Evolutionary conservation across 1,140 invertebrate species (phyloP), one percentile per base, ranked within the genome.

Genomic region (Acromyrmex heyeri): DNA sequence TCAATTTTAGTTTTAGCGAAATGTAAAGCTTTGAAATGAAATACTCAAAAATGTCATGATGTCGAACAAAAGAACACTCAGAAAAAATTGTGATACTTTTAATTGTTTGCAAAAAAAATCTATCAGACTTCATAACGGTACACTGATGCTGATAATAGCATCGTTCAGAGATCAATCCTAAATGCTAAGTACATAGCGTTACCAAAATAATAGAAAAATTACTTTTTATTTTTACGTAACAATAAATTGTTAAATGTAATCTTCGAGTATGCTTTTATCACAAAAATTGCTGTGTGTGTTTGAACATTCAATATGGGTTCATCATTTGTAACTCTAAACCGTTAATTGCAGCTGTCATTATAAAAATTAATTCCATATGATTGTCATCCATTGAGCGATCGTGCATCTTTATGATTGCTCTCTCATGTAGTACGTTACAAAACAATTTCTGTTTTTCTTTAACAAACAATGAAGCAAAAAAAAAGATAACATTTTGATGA

Each of bases 21-120:
- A 24, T 81, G 38, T 10, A 81, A 70, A 81, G 65, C 53, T 81
- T 70, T 81, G 34, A 59, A 70, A 81, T 14, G 24, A 81, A 69
- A 81, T 24, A 53, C 10, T 69, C 30, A 30, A 69, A 67, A 57
- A 70, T 38, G n/a, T 38, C 48, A 34, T 8, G 16, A 2, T 70
- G 12, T 70, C 12, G 10, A n/a, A 27, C 1, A 67, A 24, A 70
- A 81, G 34, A 81, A 81, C n/a, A 34, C 16, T 38, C 30, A 27
- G 30, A 24, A 69, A 55, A 69, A 57, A 70, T 27, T 57, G 44
- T 30, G 64, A 70, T 81, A 59, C 69, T 81, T 78, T 70, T 81
- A 70, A 59, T 18, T 5, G 30, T 10, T 69, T 69, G 48, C 14
- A 30, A 38, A 38, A 79, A 81, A 81, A 38, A 27, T 6, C 8